Evolutionary conservation across 2,113 vertebrate species (phyloP), one percentile per base, ranked within the genome.

Genomic region (Craseonycteris thonglongyai): DNA sequence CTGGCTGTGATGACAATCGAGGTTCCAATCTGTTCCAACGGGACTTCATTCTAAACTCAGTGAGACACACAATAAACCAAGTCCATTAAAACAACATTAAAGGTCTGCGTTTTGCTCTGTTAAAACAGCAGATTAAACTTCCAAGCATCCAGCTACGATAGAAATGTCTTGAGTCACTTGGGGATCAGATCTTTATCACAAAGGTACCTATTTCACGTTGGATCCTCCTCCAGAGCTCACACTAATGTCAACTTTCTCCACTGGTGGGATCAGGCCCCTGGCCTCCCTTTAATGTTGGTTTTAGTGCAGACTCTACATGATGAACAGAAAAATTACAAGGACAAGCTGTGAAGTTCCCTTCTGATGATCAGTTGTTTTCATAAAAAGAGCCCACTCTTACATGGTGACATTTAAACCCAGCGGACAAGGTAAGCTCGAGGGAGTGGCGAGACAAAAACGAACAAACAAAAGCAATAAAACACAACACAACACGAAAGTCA

Each of bases 141-240:
- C 83, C 94, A 93, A 96, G 94, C 74, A 61, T 97, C 88, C 84
- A 81, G 75, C 56, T 83, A 85, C 1, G 24, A 96, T 40, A 68
- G 71, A 93, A 82, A 94, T 94, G 80, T 93, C 91, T 97, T 97
- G 93, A 93, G 94, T 94, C 90, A 65, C 79, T 94, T 61, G 91
- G 86, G 82, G 88, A 97, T 96, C 93, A 87, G 94, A 97, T 97
- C 86, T 94, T 86, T 96, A 97, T 97, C 96, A 95, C 96, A 93
- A 97, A 97, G 96, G 96, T 96, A 96, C 74, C 92, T 79, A 93
- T 94, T 95, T 96, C 91, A 89, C 82, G 79, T 96, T 96, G 96
- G 96, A 97, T 96, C 91, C 87, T 92, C 94, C 83, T 95, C 97
- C 96, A 96, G 93, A 91, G 88, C 71, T 92, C 91, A 71, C 95